Evolutionary conservation across 30 jellyfish, hydroid and myxozoan species (phyloP), one percentile per base, ranked within the genome.

Genomic region (Catostylus mosaicus): DNA sequence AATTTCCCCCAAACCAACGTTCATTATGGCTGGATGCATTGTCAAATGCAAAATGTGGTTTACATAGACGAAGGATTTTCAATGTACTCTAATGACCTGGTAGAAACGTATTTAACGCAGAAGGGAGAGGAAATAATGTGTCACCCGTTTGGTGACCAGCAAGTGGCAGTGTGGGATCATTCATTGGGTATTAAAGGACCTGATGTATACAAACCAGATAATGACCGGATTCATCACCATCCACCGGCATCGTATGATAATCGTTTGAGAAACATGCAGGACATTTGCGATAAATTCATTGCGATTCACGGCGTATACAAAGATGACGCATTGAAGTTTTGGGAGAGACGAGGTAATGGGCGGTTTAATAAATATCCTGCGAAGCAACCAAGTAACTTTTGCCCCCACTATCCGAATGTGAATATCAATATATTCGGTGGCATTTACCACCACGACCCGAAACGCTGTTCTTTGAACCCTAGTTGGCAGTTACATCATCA

Each of bases 61-160:
- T 76, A 69, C 34, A 52, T 87, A 6, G 96, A 87, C 59, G 96
- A 87, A 46, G 96, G 96, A 32, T 30, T 87, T 10, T 18, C 69
- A 1, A 76, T 87, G 87, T 76, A 76, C 56, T 76, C 90, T 0
- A 50, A 30, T 46, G 96, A 87, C 61, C 40, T 87, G 3, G 69
- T 87, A 3, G 64, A 38, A 35, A 45, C 11, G 78, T 87, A 76
- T 45, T 59, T 87, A 63, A 69, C 90, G 19, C 96, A 87, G 67
- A 68, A 87, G 12, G 61, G 80, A 27, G 90, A 30, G 16, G 24
- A 77, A 35, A 75, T 67, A 64, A 10, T 87, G 71, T 87, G 96
- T 31, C 90, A 79, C 67, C 90, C 90, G 11, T 87, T 60, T 87
- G 96, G 96, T 16, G 96, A 79, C 80, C 96, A 87, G 67, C 85